phyloP scores from a whole-genome alignment of 1,140 invertebrate genomes.

The Armadillidium nasatum region DNA sequence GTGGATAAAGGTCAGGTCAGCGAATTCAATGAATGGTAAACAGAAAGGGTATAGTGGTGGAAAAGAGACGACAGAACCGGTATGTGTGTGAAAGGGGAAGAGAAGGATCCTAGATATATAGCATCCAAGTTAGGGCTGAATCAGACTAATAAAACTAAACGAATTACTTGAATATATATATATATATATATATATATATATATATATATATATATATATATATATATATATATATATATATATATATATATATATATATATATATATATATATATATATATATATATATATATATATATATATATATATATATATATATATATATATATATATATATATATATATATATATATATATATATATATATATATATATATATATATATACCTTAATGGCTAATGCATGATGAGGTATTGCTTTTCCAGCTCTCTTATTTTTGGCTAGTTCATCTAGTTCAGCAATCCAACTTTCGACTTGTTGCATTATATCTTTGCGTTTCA shows the following conservation, averaged over 20 bases:
- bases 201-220: too few species aligned
- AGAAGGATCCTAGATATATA: too few species aligned
- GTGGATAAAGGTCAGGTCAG: too few species aligned
- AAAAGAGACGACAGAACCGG: too few species aligned
- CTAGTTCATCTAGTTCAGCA: constrained; percentile 70
- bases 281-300: not conserved
- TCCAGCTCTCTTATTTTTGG: constrained; percentile 60
- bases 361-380: not conserved
- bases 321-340: too few species aligned
- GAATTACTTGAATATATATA: too few species aligned
- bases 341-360: not conserved
- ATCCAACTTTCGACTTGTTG: constrained; percentile 86
- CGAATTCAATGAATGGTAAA: too few species aligned
- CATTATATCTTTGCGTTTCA: constrained; percentile 86
- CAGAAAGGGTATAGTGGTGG: too few species aligned
- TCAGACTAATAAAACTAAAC: too few species aligned
- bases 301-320: not conserved
- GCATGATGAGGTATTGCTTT: not conserved
- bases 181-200: not conserved
- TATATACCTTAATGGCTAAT: not conserved
- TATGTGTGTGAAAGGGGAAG: too few species aligned
- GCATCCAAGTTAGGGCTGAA: too few species aligned
- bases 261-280: not conserved
- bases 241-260: not conserved
- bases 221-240: too few species aligned